These are phyloP conservation scores for Camponotus vicinus DNA, from an alignment of 1,140 invertebrate species.

Conservation along the genomic window DNA sequence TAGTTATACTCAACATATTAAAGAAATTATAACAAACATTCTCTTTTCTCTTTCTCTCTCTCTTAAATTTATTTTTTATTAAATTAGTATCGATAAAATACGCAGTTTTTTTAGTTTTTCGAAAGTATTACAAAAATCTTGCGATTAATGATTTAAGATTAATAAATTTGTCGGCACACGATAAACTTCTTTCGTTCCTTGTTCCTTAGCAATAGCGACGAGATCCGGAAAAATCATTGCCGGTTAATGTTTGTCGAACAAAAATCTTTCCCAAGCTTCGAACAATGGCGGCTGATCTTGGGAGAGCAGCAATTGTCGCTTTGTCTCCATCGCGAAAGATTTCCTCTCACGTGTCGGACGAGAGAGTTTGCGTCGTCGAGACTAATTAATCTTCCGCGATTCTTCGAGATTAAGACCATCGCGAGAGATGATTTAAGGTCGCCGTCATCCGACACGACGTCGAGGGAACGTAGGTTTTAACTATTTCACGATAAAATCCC, in stretches of 20 bases:
- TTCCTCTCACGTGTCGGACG: constrained; percentile 24
- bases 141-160: neutral
- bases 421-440: constrained; percentile 36
- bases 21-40: neutral
- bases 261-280: constrained; percentile 21
- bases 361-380: constrained; percentile 19
- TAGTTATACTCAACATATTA: too few species aligned
- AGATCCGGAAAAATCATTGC: neutral
- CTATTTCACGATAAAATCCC: neutral
- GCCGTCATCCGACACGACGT: neutral
- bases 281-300: constrained; percentile 20
- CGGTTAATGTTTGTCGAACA: neutral
- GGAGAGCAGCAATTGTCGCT: constrained; percentile 43
- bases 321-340: neutral
- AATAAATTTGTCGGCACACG: neutral
- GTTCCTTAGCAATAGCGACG: neutral
- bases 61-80: too few species aligned
- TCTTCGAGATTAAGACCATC: constrained; percentile 29
- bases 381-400: constrained; percentile 54
- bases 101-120: neutral
- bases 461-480: neutral
- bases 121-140: neutral
- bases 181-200: neutral
- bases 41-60: too few species aligned
- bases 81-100: neutral